A percentile compares a stretch with the other conserved stretches of the same genome.
phyloP scores from a whole-genome alignment of 1,140 invertebrate genomes.

The Drosophila baimaii region DNA sequence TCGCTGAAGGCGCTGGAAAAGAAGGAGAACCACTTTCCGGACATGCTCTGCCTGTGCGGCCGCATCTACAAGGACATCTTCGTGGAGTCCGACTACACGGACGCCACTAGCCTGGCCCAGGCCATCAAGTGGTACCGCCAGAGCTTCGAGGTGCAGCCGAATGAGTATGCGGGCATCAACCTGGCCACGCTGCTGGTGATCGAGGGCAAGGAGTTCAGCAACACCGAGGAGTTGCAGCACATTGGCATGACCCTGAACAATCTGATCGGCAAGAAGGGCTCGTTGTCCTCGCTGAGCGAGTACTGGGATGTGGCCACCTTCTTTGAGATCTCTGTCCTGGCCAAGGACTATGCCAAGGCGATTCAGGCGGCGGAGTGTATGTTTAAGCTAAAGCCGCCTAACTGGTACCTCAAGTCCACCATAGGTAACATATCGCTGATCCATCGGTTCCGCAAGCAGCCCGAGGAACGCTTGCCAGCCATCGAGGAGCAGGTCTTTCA shows the following conservation, averaged over 20 bases:
- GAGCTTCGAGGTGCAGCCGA: conserved; percentile 98
- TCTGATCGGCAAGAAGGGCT: conserved; percentile 99
- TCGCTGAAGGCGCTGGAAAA: conserved; percentile 95
- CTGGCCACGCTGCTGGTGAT: conserved; percentile 99
- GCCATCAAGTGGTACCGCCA: conserved; percentile 99
- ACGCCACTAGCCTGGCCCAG: conserved; percentile 94
- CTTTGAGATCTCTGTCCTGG: conserved; percentile 99
- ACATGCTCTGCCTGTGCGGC: conserved; percentile 99
- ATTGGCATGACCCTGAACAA: conserved; percentile 97
- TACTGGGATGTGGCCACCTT: conserved; percentile 99
- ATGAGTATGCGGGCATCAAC: conserved; percentile 99
- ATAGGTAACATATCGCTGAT: conserved; percentile 99
- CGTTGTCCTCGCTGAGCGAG: conserved; percentile 95
- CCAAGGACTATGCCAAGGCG: conserved; percentile 98
- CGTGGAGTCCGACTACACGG: conserved; percentile 96
- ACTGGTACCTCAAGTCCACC: conserved; percentile 99
- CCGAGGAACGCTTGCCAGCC: conserved; percentile 87
- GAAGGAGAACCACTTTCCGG: conserved; percentile 96
- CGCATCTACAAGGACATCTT: conserved; percentile 99
- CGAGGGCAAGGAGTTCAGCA: conserved; percentile 97
- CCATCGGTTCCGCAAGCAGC: conserved; percentile 94
- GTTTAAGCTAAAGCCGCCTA: conserved; percentile 99
- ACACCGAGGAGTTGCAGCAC: conserved; percentile 93
- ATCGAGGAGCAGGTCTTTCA: conserved; percentile 95
- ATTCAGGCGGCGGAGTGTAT: conserved; percentile 99